phyloP scores from a whole-genome alignment of 2,113 vertebrate genomes.

The Hoplias malabaricus region DNA sequence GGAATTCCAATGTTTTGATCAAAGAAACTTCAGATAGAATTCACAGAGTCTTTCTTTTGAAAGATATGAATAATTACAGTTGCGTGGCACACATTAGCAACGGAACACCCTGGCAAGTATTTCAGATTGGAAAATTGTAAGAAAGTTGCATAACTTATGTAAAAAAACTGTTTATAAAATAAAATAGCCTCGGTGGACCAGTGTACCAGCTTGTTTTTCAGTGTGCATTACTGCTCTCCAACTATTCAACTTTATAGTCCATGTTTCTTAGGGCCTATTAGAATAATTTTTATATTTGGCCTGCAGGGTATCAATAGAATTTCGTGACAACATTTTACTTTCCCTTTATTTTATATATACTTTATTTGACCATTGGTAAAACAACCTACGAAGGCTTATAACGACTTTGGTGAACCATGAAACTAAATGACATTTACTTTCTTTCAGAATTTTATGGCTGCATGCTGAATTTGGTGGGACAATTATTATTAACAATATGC shows the following conservation, averaged over 20 bases:
- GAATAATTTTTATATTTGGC: not conserved
- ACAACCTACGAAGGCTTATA: not conserved
- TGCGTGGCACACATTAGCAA: too few relatives aligned
- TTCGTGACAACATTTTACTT: not conserved
- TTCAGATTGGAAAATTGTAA: too few relatives aligned
- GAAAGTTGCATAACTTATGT: too few relatives aligned
- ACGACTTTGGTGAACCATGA: not conserved
- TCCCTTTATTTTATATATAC: too few relatives aligned
- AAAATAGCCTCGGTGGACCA: not conserved
- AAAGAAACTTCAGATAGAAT: not conserved
- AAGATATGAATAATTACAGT: not conserved
- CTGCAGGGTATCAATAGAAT: not conserved
- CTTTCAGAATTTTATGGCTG: not conserved
- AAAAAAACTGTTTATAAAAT: too few relatives aligned
- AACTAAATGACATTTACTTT: not conserved
- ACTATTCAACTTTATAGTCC: not conserved
- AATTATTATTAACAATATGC: not conserved
- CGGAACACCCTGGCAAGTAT: too few relatives aligned
- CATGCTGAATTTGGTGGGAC: not conserved
- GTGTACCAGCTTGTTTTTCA: not conserved
- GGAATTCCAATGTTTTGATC: not conserved
- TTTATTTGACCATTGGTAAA: not conserved
- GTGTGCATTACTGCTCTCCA: not conserved
- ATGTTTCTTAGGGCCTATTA: not conserved
- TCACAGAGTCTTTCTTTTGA: not conserved